Conservation (phyloP, 2,888 invertebrate genomes). For the Amphiduros pacificus region DNA sequence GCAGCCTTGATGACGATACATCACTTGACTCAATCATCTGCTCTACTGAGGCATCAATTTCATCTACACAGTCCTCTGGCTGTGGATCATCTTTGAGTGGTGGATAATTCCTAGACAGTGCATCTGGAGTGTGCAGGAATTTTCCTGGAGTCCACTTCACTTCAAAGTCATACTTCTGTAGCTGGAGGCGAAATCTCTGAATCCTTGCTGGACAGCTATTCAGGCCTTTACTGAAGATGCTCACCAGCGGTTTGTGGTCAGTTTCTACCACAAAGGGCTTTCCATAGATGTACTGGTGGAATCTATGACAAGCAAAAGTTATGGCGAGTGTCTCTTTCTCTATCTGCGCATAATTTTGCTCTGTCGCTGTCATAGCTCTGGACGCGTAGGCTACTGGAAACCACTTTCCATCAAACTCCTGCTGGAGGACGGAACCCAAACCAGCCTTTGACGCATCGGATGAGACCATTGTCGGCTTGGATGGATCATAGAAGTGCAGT, state of each 20-base stretch:
- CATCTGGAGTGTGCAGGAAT: slow-evolving; percentile 1
- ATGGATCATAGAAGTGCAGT: slow-evolving; percentile 12
- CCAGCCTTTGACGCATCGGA: slow-evolving; percentile 3
- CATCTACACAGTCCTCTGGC: not conserved
- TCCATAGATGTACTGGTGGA: slow-evolving; percentile 13
- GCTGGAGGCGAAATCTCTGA: slow-evolving; percentile 33
- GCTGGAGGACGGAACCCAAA: slow-evolving; percentile 16
- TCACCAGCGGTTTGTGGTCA: slow-evolving; percentile 33
- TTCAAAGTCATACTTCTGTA: slow-evolving; percentile 21
- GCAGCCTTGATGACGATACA: not conserved
- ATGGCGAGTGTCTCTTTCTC: not conserved
- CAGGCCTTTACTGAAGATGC: slow-evolving; percentile 28
- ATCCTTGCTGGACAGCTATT: slow-evolving; percentile 26
- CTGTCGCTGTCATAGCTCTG: slow-evolving; percentile 12
- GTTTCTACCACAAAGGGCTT: slow-evolving; percentile 10
- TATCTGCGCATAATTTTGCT: slow-evolving; percentile 12
- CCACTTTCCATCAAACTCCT: slow-evolving; percentile 15
- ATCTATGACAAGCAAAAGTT: slow-evolving; percentile 1
- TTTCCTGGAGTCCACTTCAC: not conserved
- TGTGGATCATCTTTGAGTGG: too few species aligned
- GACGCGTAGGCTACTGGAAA: slow-evolving; percentile 31
- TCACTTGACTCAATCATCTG: not conserved
- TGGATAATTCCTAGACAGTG: not conserved
- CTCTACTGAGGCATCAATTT: too few species aligned
- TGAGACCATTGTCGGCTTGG: slow-evolving; percentile 4